Base-by-base conservation (phyloP, 2,888 invertebrate species). In the Myopa testacea region DNA sequence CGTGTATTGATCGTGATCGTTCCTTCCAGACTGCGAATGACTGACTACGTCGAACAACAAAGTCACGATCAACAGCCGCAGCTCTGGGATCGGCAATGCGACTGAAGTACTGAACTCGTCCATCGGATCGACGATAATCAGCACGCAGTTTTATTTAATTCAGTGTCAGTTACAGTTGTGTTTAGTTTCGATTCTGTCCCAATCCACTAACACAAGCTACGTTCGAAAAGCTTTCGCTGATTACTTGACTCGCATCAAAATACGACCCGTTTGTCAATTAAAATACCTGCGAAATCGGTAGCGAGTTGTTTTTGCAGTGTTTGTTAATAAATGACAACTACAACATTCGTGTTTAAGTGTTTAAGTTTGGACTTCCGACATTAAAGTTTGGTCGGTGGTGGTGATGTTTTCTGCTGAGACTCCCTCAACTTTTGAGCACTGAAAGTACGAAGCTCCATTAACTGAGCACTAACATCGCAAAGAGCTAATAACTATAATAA, bases 221-320 rank as follows among this genome's bases (percentile, higher is more conserved):
- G 16, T 16, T 34, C 19, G 60, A 72, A 72, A 62, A 38, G 50
- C 37, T 63, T 55, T 79, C 78, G 78, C 73, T 76, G 72, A 71
- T 81, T 79, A 82, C 81, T 82, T 79, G 80, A 78, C 75, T 77
- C 80, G 81, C 78, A 82, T 82, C 79, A 82, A 80, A 81, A 81
- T 81, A 80, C 79, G 81, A 81, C 81, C 81, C 78, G 81, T 81
- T 79, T 19, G 45, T 26, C 45, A 62, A 62, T 40, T 77, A 8
- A 45, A 10, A 10, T 16, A 40, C 2, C 14, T 14, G 14, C 34
- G 26, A 4, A 38, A 68, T 38, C 40, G 5, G 8, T 38, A 16
- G 67, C 45, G 4, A 14, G 6, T 1, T 68, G 6, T 37, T 40
- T 68, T 40, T 6, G 45, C 37, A 37, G 34, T 63, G 63, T 37